Conservation (phyloP, 1,140 invertebrate genomes). For the Bombus impatiens region DNA sequence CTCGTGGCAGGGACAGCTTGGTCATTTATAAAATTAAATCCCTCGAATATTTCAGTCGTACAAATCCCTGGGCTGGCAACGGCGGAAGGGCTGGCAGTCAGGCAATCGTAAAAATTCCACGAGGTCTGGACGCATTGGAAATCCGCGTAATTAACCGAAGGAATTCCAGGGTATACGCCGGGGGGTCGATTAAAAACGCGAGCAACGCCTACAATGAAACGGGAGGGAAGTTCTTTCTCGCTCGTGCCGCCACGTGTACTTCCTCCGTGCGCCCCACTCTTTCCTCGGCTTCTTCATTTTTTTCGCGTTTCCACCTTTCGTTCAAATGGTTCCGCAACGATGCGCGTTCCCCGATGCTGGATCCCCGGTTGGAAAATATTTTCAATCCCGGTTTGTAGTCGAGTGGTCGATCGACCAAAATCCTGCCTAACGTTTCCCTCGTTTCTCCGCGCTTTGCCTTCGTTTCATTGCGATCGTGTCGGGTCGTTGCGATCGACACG, state of each 20-base stretch:
- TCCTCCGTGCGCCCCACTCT: conserved; percentile 35
- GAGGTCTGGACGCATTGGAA: conserved; percentile 74
- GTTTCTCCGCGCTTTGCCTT: neutral
- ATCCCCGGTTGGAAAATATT: neutral
- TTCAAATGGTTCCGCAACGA: neutral
- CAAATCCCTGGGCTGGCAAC: conserved; percentile 53
- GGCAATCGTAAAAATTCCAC: conserved; percentile 78
- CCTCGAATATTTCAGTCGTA: conserved; percentile 73
- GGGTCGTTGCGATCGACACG: neutral
- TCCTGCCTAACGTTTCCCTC: neutral
- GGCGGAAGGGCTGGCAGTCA: conserved; percentile 49
- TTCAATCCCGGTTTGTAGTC: neutral
- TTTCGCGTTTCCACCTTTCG: conserved; percentile 18
- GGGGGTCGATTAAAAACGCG: conserved; percentile 80
- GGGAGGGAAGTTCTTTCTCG: conserved; percentile 55
- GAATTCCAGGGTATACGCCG: conserved; percentile 72
- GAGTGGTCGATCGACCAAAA: neutral
- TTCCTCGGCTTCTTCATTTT: conserved; percentile 21
- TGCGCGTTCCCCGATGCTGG: neutral
- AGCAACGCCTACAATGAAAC: conserved; percentile 71
- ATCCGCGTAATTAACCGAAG: conserved; percentile 80
- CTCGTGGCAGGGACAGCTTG: conserved; percentile 65
- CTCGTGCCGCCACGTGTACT: conserved; percentile 48
- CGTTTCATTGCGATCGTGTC: neutral
- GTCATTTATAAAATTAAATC: conserved; percentile 74